Base-by-base conservation (phyloP, 2,113 vertebrate genomes). In the Gopherus flavomarginatus region DNA sequence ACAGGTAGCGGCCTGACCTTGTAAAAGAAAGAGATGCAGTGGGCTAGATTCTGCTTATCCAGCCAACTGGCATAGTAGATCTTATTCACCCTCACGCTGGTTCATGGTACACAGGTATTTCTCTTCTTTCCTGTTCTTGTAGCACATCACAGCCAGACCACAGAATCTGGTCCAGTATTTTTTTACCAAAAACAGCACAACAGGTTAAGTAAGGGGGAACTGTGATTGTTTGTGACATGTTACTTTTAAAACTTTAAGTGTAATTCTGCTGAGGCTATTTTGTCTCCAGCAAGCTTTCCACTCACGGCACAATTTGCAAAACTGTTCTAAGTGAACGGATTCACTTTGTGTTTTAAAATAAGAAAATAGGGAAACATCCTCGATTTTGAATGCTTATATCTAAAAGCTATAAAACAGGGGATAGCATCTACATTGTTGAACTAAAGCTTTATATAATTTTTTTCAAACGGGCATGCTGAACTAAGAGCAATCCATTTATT, bases 261-360 rank as follows among this genome's bases (percentile, higher is more conserved):
- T 83, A 87, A 79, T 35, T 56, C 31, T 84, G 27, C 65, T 90
- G 52, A 89, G 84, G 38, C 3, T 24, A 24, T 75, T 92, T 93
- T 93, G 93, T 93, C 27, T 72, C 49, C 86, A 50, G 47, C 9
- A 87, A 84, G 9, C 56, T 95, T 96, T 80, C 62, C 65, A 78
- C 85, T 96, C 96, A 89, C 44, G 81, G 65, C 62, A 92, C 69
- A 72, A 47, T 92, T 88, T 90, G 31, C 87, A 95, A 96, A 96
- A 83, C 86, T 86, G 78, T 82, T 94, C 3, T 84, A 88, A 83
- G 53, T 86, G 87, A 90, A 93, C 47, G 0, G 90, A 80, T 62
- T 89, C 78, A 52, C 42, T 57, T 79, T 88, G n/a, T 47, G 69
- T 86, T 94, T 94, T 27, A 75, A 56, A 96, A 94, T 94, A 96